Evolutionary conservation across 2,797 vertebrate species (phyloP).

Genomic region (Steatocranus sp.): DNA sequence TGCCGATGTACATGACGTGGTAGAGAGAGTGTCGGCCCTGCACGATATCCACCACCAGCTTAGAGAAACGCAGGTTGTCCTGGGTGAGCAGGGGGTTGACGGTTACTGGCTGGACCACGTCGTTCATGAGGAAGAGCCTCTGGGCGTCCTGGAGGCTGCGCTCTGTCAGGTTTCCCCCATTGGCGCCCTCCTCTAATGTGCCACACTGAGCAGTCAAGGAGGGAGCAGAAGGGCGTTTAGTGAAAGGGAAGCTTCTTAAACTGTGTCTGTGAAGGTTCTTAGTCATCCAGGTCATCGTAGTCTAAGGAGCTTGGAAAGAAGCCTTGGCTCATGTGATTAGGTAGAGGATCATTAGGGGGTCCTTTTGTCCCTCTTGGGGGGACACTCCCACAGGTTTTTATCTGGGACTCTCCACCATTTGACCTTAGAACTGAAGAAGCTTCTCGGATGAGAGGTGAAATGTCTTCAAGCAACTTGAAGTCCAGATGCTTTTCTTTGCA

Average conservation of each 20-base stretch:
- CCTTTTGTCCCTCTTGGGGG: rapidly evolving
- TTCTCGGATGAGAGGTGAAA: background rate
- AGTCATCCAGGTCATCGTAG: background rate
- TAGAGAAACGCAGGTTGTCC: conserved; percentile 89
- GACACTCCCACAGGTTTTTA: background rate
- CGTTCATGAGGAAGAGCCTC: conserved; percentile 91
- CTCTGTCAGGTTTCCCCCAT: conserved; percentile 87
- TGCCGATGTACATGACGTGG: conserved; percentile 92
- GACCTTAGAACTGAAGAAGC: background rate
- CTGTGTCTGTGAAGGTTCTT: background rate
- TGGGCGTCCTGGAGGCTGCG: conserved; percentile 94
- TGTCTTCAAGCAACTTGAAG: rapidly evolving
- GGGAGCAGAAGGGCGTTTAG: background rate
- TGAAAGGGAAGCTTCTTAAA: background rate
- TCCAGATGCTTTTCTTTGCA: background rate
- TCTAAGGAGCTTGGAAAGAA: background rate
- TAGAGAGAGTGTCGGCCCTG: conserved; percentile 86
- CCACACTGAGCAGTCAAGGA: conserved; percentile 75
- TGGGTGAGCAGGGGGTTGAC: conserved; percentile 86
- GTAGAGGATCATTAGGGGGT: background rate
- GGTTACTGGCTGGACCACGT: conserved; percentile 87
- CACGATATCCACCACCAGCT: conserved; percentile 91
- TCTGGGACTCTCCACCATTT: background rate
- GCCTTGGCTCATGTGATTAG: background rate
- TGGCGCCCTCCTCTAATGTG: conserved; percentile 85